Evolutionary conservation across 2,797 vertebrate genomes (phyloP).

Genomic region (Pelochelys cantorii): DNA sequence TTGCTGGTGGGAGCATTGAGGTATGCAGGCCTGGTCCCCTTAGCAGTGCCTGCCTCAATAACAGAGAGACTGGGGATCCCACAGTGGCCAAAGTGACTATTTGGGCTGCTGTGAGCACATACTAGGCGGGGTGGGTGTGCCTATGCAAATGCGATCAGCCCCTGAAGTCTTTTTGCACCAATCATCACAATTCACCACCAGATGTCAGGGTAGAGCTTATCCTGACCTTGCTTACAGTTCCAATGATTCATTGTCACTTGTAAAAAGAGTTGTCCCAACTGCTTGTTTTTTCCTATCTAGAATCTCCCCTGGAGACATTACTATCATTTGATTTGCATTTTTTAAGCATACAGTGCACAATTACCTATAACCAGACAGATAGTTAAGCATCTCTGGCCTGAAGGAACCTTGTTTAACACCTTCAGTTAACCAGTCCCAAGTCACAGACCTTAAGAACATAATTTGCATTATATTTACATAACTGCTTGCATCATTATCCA

Average conservation of each 20-base stretch:
- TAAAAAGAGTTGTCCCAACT: neutral
- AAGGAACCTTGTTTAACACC: neutral
- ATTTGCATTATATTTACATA: neutral
- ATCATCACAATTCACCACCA: too few relatives aligned
- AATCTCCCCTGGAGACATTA: neutral
- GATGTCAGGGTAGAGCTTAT: too few relatives aligned
- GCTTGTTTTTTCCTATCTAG: neutral
- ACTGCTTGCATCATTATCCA: neutral
- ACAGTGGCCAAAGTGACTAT: too few relatives aligned
- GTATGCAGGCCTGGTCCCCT: too few relatives aligned
- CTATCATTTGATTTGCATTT: neutral
- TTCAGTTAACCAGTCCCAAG: neutral
- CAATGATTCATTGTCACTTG: neutral
- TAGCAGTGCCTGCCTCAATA: too few relatives aligned
- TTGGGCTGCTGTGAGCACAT: too few relatives aligned
- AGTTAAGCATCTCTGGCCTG: neutral
- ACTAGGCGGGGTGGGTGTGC: too few relatives aligned
- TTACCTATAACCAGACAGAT: neutral
- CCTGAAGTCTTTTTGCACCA: too few relatives aligned
- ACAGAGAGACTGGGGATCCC: too few relatives aligned
- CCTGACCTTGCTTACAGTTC: too few relatives aligned
- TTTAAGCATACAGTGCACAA: neutral
- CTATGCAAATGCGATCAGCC: too few relatives aligned
- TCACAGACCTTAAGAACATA: neutral
- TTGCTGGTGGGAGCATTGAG: too few relatives aligned